Evolutionary conservation across 2,113 vertebrate species (phyloP).

Genomic region (Tragelaphus imberbis): DNA sequence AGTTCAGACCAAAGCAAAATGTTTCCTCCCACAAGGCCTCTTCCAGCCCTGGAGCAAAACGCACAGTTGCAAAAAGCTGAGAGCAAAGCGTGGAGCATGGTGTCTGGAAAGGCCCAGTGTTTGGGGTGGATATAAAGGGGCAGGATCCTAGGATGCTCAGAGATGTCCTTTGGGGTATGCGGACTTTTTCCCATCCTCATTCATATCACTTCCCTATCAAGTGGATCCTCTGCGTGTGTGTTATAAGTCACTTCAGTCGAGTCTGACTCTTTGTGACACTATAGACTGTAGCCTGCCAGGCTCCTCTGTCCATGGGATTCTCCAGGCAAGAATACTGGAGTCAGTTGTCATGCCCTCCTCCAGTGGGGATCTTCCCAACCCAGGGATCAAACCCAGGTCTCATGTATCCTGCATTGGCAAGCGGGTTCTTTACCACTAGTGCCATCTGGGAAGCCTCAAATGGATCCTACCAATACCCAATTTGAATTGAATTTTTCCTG

Average conservation of each 20-base stretch:
- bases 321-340: neutral
- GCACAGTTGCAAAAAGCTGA: neutral
- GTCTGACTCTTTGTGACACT: neutral
- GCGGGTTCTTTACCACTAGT: neutral
- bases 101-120: neutral
- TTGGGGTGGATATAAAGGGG: neutral
- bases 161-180: neutral
- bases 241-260: neutral
- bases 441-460: neutral
- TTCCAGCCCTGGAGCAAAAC: neutral
- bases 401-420: neutral
- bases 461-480: neutral
- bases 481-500: neutral
- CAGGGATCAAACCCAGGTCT: neutral
- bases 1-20: neutral
- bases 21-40: neutral
- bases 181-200: neutral
- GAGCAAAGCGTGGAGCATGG: accelerated
- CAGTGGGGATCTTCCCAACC: neutral
- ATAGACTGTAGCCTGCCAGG: neutral
- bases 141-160: neutral
- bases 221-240: neutral
- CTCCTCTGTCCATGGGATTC: neutral
- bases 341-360: neutral
- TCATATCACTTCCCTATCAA: neutral